Conservation (phyloP, 2,797 vertebrate species). For the Rhinichthys osculus region DNA sequence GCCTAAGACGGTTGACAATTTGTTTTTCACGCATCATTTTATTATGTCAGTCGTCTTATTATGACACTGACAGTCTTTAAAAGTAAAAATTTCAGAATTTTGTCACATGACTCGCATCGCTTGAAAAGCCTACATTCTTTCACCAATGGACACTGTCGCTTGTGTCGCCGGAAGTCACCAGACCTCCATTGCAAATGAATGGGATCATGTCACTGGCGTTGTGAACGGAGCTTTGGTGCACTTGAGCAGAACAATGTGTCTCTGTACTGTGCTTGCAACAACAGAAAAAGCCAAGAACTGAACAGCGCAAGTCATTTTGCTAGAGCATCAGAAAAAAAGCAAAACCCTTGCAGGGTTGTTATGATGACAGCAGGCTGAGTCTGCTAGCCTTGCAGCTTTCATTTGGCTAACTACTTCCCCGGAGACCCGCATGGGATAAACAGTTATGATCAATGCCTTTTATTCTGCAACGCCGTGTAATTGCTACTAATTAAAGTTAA, state of each 20-base stretch:
- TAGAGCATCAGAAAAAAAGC: constrained; percentile 33
- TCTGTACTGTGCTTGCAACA: constrained; percentile 9
- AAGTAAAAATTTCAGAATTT: not conserved
- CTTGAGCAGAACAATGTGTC: not conserved
- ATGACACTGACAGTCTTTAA: not conserved
- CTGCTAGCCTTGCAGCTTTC: constrained; percentile 44
- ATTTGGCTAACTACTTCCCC: constrained; percentile 41
- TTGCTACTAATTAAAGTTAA: constrained; percentile 46
- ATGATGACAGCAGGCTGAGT: constrained; percentile 30
- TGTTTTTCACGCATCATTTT: not conserved
- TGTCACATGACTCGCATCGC: not conserved
- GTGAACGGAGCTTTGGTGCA: not conserved
- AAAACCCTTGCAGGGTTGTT: constrained; percentile 30
- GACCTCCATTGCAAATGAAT: not conserved
- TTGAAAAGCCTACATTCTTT: not conserved
- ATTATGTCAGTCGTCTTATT: not conserved
- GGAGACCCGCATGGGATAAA: constrained; percentile 14
- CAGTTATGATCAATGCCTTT: constrained; percentile 31
- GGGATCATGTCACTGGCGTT: not conserved
- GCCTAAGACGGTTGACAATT: not conserved
- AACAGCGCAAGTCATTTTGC: constrained; percentile 29
- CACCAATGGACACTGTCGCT: not conserved
- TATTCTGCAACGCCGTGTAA: constrained; percentile 35
- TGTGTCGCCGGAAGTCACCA: not conserved
- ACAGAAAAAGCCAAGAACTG: not conserved